Conservation (phyloP, 30 jellyfish, hydroid and myxozoan genomes). For the Turritopsis rubra region DNA sequence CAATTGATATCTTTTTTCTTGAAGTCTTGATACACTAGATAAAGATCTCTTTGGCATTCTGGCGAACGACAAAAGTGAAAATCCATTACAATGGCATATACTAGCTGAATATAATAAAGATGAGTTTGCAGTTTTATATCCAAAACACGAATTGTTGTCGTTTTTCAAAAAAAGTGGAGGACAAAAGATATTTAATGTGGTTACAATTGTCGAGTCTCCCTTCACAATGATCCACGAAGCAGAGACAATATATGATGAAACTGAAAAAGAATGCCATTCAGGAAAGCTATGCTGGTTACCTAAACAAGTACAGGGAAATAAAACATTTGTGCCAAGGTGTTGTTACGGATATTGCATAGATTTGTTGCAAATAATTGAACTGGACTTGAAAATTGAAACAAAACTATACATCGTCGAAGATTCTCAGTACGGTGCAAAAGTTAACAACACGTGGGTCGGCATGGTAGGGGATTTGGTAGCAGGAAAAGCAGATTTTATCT, state of each 20-base stretch:
- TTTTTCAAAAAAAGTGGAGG: background rate
- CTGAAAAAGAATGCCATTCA: background rate
- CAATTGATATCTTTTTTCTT: no score
- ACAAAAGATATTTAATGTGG: slow-evolving; percentile 7
- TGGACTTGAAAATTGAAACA: background rate
- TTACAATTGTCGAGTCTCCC: slow-evolving; percentile 10
- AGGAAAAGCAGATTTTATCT: slow-evolving; percentile 12
- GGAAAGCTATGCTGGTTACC: background rate
- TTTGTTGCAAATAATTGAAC: background rate
- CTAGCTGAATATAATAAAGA: background rate
- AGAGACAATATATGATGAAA: background rate
- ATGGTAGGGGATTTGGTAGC: slow-evolving; percentile 15
- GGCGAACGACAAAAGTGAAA: background rate
- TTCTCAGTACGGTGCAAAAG: slow-evolving; percentile 17
- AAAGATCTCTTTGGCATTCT: background rate
- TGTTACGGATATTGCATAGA: slow-evolving; percentile 19
- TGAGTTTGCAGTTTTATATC: background rate
- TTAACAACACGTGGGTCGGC: slow-evolving; percentile 14
- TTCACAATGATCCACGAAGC: slow-evolving; percentile 2
- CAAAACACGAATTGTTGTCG: background rate
- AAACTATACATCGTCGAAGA: background rate
- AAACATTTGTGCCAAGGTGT: background rate
- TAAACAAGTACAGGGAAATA: background rate
- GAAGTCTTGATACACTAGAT: background rate
- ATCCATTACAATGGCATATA: background rate